Conservation (phyloP, 2,113 vertebrate genomes). For the Ictidomys tridecemlineatus region DNA sequence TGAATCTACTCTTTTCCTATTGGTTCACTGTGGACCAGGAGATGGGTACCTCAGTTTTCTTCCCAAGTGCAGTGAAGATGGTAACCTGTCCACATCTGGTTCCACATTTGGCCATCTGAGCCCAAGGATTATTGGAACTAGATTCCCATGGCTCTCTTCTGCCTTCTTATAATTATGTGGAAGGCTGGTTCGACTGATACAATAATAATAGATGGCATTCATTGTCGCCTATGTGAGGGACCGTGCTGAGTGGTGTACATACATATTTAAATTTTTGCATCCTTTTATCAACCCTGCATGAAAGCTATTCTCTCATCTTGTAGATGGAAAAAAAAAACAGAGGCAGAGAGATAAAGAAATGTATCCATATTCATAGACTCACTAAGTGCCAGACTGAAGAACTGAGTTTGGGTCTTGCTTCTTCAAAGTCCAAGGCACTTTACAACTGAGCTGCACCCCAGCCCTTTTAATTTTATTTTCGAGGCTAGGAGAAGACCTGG, state of each 20-base stretch:
- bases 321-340: not conserved
- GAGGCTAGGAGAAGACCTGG: not conserved
- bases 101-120: not conserved
- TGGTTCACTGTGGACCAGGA: not conserved
- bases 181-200: not conserved
- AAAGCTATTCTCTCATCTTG: conserved; percentile 33
- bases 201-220: not conserved
- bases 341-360: conserved; percentile 7
- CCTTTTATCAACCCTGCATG: not conserved
- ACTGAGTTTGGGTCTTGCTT: not conserved
- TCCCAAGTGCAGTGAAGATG: not conserved
- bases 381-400: not conserved
- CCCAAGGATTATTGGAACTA: not conserved
- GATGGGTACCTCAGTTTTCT: not conserved
- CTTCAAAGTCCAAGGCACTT: not conserved
- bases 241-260: not conserved
- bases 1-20: not conserved
- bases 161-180: not conserved
- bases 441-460: not conserved
- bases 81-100: not conserved
- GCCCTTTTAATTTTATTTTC: not conserved
- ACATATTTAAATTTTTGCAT: conserved; percentile 11
- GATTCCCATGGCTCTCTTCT: not conserved
- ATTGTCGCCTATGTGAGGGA: not conserved
- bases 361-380: not conserved